These are phyloP conservation scores for Dicerorhinus sumatrensis DNA, from an alignment of 2,113 vertebrate species.

Conservation along the genomic window DNA sequence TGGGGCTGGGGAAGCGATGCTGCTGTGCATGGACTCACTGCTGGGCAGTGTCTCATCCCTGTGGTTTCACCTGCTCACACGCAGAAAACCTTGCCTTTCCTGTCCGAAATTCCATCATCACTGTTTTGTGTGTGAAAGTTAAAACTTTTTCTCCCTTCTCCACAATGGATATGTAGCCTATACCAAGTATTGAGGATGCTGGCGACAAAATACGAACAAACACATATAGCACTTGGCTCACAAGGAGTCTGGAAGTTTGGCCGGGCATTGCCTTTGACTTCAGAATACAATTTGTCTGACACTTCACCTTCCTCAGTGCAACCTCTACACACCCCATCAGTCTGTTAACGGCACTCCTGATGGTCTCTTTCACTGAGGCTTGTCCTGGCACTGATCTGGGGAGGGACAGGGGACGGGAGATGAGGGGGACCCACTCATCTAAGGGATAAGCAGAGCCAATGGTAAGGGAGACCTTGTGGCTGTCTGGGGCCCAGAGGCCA, in stretches of 20 bases:
- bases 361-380: not conserved
- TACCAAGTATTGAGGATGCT: not conserved
- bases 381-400: not conserved
- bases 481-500: not conserved
- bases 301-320: not conserved
- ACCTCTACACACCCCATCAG: not conserved
- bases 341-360: not conserved
- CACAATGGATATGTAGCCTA: not conserved
- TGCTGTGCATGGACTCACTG: not conserved
- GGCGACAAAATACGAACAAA: not conserved
- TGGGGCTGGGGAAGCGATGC: not conserved
- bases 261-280: not conserved
- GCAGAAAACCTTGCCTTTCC: not conserved
- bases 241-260: not conserved
- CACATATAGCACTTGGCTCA: not conserved
- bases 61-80: not conserved
- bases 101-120: not conserved
- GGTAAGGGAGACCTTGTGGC: not conserved
- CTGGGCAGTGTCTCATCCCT: not conserved
- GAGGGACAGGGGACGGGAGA: not conserved
- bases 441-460: not conserved
- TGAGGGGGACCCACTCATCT: not conserved
- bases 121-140: not conserved
- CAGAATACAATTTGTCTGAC: not conserved
- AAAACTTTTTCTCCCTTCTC: not conserved